These are phyloP conservation scores for Leistus spinibarbis DNA, from an alignment of 2,888 invertebrate genomes.

Conservation along the genomic window DNA sequence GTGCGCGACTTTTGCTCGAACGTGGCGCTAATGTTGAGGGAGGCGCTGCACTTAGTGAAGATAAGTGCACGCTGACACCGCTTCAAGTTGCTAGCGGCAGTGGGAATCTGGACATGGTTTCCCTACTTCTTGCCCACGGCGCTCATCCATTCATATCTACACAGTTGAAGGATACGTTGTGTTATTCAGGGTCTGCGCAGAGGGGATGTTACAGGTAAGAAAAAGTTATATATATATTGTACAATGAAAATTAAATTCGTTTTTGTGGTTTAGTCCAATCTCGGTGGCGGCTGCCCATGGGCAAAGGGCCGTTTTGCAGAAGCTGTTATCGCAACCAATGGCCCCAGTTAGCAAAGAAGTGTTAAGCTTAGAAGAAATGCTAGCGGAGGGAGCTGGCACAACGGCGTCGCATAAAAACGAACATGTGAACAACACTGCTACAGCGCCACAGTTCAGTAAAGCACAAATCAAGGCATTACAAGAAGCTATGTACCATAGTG, in stretches of 20 bases:
- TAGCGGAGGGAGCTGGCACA: slow-evolving; percentile 76
- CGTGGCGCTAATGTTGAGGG: slow-evolving; percentile 86
- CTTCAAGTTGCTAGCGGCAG: slow-evolving; percentile 84
- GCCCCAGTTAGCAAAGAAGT: slow-evolving; percentile 72
- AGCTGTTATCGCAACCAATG: slow-evolving; percentile 75
- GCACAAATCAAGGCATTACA: slow-evolving; percentile 83
- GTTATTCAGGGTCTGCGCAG: slow-evolving; percentile 85
- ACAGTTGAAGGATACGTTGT: slow-evolving; percentile 79
- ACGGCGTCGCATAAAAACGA: slow-evolving; percentile 44
- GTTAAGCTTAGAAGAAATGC: slow-evolving; percentile 85
- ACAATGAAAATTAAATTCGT: too few species aligned
- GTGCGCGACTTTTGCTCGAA: slow-evolving; percentile 71
- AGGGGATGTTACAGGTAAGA: slow-evolving; percentile 76
- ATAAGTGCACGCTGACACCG: slow-evolving; percentile 86
- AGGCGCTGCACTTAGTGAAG: slow-evolving; percentile 80
- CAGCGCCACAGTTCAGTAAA: slow-evolving; percentile 70
- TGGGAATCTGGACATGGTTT: slow-evolving; percentile 80
- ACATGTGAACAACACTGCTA: slow-evolving; percentile 37
- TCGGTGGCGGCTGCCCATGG: slow-evolving; percentile 91
- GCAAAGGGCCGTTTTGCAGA: slow-evolving; percentile 77
- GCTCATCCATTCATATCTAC: slow-evolving; percentile 89
- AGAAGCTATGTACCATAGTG: slow-evolving; percentile 94
- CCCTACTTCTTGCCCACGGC: slow-evolving; percentile 79
- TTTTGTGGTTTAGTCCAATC: slow-evolving; percentile 68
- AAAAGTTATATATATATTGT: too few species aligned